Conservation (phyloP, 2,888 invertebrate species). For the Zygothrica quintamaculata region DNA sequence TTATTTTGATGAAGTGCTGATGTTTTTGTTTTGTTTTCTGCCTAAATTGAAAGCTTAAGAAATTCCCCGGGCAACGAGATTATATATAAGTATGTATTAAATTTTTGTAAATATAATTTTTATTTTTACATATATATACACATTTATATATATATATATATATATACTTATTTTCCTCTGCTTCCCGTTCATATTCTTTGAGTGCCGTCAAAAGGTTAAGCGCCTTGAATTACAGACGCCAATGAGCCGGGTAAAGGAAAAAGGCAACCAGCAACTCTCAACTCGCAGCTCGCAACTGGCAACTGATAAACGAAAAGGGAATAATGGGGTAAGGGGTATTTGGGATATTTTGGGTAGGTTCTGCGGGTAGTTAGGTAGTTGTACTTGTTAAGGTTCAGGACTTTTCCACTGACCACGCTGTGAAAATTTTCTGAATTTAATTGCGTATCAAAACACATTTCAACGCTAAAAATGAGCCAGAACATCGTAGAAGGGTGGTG, state of each 20-base stretch:
- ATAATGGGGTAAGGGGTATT: neutral
- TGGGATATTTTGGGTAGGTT: neutral
- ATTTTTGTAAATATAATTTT: neutral
- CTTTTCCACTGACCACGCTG: constrained; percentile 49
- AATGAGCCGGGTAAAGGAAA: neutral
- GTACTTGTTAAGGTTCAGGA: constrained; percentile 35
- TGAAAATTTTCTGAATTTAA: constrained; percentile 60
- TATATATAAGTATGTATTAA: constrained; percentile 7
- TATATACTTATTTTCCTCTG: constrained; percentile 1
- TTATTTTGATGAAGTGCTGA: constrained; percentile 62
- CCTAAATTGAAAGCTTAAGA: constrained; percentile 40
- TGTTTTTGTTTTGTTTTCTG: constrained; percentile 43
- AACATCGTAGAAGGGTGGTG: no score
- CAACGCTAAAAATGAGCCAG: no score
- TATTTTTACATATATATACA: neutral
- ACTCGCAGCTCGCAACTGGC: no score
- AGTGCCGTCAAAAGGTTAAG: constrained; percentile 53
- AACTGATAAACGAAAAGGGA: constrained; percentile 5
- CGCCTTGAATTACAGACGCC: constrained; percentile 58
- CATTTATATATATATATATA: neutral
- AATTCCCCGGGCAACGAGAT: constrained; percentile 54
- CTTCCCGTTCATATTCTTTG: constrained; percentile 12
- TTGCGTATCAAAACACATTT: constrained; percentile 62
- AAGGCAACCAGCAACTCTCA: neutral
- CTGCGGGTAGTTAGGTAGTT: neutral